These are phyloP conservation scores for Ceratoteleas bidentatus DNA, from an alignment of 1,140 invertebrate genomes.

Conservation along the genomic window DNA sequence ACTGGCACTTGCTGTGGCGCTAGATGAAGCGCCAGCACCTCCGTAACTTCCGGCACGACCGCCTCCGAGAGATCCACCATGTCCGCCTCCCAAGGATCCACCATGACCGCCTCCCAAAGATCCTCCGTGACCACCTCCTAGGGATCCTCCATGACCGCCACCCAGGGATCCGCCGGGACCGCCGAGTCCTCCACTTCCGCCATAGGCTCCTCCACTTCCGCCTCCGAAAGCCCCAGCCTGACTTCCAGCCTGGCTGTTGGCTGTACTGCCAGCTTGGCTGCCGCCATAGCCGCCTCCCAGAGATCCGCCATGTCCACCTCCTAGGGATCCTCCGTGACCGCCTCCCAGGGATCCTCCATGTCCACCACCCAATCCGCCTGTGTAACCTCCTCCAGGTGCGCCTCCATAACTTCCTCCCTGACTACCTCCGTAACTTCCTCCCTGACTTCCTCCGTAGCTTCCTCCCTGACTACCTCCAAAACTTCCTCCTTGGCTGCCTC, in stretches of 20 bases:
- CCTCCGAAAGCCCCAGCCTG: too few species aligned
- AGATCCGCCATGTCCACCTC: conserved; percentile 36
- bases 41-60: conserved; percentile 23
- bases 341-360: conserved; percentile 15
- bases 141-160: conserved; percentile 4
- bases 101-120: background rate
- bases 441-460: too few species aligned
- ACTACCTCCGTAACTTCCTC: conserved; percentile 21
- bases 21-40: conserved; percentile 21
- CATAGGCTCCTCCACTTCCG: background rate
- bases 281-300: conserved; percentile 21
- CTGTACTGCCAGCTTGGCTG: too few species aligned
- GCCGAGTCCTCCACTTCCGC: background rate
- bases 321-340: conserved; percentile 20
- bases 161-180: background rate
- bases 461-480: conserved; percentile 23
- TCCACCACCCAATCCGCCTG: conserved; percentile 6
- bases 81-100: background rate
- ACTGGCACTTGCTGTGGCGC: conserved; percentile 6
- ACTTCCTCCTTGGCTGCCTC: conserved; percentile 22
- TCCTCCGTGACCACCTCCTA: background rate
- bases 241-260: too few species aligned
- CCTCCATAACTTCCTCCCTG: conserved; percentile 14
- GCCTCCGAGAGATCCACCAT: conserved; percentile 4
- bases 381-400: conserved; percentile 25